Evolutionary conservation across 1,140 invertebrate genomes (phyloP).

Genomic region (Plodia interpunctella): DNA sequence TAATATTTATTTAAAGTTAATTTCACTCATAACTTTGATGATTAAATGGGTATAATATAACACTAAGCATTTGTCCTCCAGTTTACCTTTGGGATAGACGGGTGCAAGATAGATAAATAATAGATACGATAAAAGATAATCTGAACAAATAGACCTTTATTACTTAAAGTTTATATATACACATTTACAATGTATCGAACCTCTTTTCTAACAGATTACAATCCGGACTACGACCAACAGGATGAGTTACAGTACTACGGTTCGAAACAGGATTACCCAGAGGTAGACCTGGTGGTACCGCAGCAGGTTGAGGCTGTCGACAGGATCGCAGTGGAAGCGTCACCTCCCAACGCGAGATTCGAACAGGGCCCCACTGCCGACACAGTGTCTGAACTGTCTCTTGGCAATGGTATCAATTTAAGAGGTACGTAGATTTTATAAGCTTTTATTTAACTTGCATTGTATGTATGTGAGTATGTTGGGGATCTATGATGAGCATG

Average conservation of each 20-base stretch:
- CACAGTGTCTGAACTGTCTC: constrained; percentile 50
- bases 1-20: too few relatives aligned
- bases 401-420: constrained; percentile 62
- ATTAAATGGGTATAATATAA: too few relatives aligned
- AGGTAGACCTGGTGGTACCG: constrained; percentile 8
- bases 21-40: too few relatives aligned
- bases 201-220: constrained; percentile 36
- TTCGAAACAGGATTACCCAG: constrained; percentile 18
- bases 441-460: too few relatives aligned
- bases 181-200: not conserved
- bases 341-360: constrained; percentile 31
- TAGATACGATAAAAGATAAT: too few relatives aligned
- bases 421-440: constrained; percentile 41
- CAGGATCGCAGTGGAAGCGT: constrained; percentile 22
- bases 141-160: too few relatives aligned
- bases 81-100: too few relatives aligned
- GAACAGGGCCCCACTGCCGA: constrained; percentile 44
- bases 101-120: too few relatives aligned
- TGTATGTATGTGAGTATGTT: too few relatives aligned
- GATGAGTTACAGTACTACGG: constrained; percentile 14
- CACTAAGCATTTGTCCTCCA: too few relatives aligned
- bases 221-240: constrained; percentile 34
- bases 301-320: constrained; percentile 25
- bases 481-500: too few relatives aligned
- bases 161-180: too few relatives aligned